Percentiles rank a stretch among this genome's conserved stretches.
Conservation (phyloP, 2,797 vertebrate genomes). For the Alectoris magna region DNA sequence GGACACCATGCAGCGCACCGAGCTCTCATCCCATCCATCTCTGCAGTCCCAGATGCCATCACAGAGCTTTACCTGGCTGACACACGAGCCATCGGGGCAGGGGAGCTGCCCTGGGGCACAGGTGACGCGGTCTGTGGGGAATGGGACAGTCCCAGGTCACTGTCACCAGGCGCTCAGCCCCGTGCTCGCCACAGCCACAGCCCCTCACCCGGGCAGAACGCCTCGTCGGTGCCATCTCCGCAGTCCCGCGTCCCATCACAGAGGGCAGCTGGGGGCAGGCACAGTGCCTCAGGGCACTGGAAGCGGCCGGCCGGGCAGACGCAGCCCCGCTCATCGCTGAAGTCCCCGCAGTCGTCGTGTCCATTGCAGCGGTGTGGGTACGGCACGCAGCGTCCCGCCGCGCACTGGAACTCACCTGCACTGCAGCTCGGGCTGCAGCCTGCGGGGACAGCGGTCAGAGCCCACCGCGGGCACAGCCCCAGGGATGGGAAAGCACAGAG, state of each 20-base stretch:
- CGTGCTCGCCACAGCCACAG: rapidly evolving
- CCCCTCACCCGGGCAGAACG: constrained; percentile 84
- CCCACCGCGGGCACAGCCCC: not conserved
- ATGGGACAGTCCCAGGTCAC: not conserved
- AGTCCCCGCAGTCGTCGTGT: constrained; percentile 89
- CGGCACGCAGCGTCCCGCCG: constrained; percentile 83
- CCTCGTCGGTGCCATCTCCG: constrained; percentile 83
- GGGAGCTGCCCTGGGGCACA: constrained; percentile 80
- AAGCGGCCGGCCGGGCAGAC: constrained; percentile 81
- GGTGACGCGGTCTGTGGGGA: constrained; percentile 68
- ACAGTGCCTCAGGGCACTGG: constrained; percentile 83
- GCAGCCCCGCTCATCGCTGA: constrained; percentile 88
- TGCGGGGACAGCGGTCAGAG: constrained; percentile 7
- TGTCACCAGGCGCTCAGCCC: rapidly evolving
- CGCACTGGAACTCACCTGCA: constrained; percentile 84
- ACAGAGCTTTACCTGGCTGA: constrained; percentile 74
- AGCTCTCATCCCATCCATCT: constrained; percentile 83
- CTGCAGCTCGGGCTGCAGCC: constrained; percentile 84
- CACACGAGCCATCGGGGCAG: constrained; percentile 82
- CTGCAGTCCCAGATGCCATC: constrained; percentile 83
- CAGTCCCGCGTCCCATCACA: constrained; percentile 88
- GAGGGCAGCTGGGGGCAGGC: constrained; percentile 79
- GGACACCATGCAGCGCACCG: constrained; percentile 55
- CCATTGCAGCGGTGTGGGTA: constrained; percentile 87
- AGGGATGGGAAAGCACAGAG: constrained; percentile 74